These are phyloP conservation scores for Odontothrips loti DNA, from an alignment of 2,888 invertebrate genomes.

Conservation along the genomic window DNA sequence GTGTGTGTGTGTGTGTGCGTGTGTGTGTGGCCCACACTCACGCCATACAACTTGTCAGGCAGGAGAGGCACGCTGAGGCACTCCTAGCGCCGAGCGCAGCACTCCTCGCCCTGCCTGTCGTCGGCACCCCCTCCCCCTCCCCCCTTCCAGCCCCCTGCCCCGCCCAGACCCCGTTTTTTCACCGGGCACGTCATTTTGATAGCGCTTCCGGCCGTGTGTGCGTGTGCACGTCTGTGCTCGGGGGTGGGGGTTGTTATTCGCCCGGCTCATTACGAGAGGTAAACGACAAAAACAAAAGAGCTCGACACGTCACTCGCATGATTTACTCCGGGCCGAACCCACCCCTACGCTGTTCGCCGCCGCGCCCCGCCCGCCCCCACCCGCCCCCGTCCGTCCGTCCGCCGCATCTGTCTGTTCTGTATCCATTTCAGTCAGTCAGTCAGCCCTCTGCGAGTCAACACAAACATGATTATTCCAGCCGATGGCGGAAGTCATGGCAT, in stretches of 20 bases:
- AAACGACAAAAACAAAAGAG: constrained; percentile 7
- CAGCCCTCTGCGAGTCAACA: no score
- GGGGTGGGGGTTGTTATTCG: background rate
- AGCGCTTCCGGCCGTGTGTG: background rate
- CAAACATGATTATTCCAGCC: no score
- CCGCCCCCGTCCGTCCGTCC: background rate
- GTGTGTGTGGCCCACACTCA: no score
- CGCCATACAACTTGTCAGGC: no score
- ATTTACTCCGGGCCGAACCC: background rate
- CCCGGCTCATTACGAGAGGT: background rate
- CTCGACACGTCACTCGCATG: background rate
- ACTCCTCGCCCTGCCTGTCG: background rate
- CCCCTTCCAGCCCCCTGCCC: no score
- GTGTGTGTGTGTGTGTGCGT: no score
- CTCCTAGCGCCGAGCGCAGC: background rate
- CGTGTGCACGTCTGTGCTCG: background rate
- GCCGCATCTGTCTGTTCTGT: no score
- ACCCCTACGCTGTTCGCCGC: background rate
- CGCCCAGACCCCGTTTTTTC: background rate
- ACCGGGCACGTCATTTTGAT: constrained; percentile 3
- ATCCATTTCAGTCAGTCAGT: no score
- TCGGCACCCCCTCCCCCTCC: background rate
- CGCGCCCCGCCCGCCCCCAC: background rate
- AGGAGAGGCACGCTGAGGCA: no score
- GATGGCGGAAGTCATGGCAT: no score